Evolutionary conservation across 2,797 vertebrate genomes (phyloP).

Genomic region (Psittacula derbiana): DNA sequence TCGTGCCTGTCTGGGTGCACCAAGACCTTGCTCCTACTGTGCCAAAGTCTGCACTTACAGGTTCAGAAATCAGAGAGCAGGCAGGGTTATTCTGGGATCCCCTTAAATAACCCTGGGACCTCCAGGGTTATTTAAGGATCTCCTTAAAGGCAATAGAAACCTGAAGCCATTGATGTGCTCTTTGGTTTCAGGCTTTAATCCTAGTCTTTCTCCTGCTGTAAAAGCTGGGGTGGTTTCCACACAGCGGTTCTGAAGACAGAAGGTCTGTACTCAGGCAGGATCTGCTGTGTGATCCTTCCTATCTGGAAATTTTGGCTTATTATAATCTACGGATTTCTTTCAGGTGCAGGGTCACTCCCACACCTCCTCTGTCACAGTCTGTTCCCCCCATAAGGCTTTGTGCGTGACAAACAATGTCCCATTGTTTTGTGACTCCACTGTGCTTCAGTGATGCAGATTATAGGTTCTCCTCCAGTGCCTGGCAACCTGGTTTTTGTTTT

Average conservation of each 20-base stretch:
- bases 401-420: neutral
- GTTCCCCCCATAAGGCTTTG: neutral
- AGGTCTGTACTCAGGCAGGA: neutral
- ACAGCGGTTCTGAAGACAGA: neutral
- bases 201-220: neutral
- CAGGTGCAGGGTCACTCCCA: neutral
- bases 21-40: fast-evolving
- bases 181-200: neutral
- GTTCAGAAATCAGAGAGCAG: neutral
- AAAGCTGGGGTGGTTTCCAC: neutral
- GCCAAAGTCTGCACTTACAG: fast-evolving
- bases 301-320: neutral
- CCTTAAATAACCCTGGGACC: neutral
- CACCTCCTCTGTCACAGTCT: neutral
- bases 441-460: neutral
- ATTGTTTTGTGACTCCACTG: neutral
- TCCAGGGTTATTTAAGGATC: neutral
- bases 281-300: neutral
- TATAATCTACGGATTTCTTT: neutral
- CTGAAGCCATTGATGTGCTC: neutral
- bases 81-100: neutral
- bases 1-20: fast-evolving
- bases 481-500: neutral
- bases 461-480: neutral
- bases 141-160: neutral